Conservation (phyloP, 2,888 invertebrate species). For the Abrostola tripartita region DNA sequence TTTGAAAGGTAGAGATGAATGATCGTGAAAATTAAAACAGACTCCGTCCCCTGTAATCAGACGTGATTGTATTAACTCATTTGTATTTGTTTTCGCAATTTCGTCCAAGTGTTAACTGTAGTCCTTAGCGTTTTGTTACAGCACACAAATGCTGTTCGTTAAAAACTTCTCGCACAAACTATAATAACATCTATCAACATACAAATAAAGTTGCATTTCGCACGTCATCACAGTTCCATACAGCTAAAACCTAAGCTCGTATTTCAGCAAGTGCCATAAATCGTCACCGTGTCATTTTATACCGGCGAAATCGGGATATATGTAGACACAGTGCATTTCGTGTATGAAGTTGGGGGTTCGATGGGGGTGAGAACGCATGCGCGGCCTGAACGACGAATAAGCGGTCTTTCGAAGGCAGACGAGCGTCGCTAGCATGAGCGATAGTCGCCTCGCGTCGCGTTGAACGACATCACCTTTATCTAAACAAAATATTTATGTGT, state of each 20-base stretch:
- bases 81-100: constrained; percentile 31
- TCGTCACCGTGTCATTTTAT: constrained; percentile 43
- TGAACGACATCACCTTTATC: constrained; percentile 18
- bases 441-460: constrained; percentile 30
- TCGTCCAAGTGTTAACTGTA: constrained; percentile 25
- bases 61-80: constrained; percentile 9
- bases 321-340: constrained; percentile 39
- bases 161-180: not conserved
- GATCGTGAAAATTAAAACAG: constrained; percentile 1
- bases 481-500: constrained; percentile 51
- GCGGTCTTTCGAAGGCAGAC: constrained; percentile 36
- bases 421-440: constrained; percentile 41
- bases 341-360: constrained; percentile 29
- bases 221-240: not conserved
- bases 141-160: constrained; percentile 10
- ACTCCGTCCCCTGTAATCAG: constrained; percentile 1
- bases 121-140: constrained; percentile 30
- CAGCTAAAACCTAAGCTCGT: constrained; percentile 11
- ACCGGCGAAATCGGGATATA: constrained; percentile 28
- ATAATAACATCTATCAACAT: not conserved
- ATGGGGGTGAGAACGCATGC: constrained; percentile 48
- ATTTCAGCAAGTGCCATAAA: constrained; percentile 39
- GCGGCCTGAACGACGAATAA: constrained; percentile 39
- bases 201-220: constrained; percentile 24
- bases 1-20: too few relatives aligned